Conservation (phyloP, 2,888 invertebrate genomes). For the Stegophylla sp. region DNA sequence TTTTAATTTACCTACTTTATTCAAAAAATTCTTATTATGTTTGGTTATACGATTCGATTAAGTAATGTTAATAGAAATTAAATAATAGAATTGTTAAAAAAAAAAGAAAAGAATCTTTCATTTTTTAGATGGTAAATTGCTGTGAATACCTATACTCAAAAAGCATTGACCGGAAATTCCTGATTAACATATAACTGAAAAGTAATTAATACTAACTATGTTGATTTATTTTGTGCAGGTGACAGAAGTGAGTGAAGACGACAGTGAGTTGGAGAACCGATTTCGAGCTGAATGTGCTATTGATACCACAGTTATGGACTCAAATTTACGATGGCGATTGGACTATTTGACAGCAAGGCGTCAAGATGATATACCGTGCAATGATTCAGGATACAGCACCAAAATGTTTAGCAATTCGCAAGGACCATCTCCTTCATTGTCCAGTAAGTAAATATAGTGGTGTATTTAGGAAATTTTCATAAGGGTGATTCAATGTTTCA, state of each 20-base stretch:
- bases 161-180: constrained; percentile 1
- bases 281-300: constrained; percentile 53
- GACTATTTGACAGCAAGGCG: constrained; percentile 67
- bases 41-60: no score
- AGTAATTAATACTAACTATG: not conserved
- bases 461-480: no score
- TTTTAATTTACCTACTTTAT: no score
- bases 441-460: constrained; percentile 61
- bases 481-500: no score
- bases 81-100: no score
- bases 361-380: constrained; percentile 67
- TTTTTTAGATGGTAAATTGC: constrained; percentile 12
- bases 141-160: not conserved
- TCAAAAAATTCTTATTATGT: no score
- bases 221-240: constrained; percentile 34
- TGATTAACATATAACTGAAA: not conserved
- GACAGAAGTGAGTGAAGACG: constrained; percentile 43
- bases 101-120: not conserved
- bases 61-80: no score
- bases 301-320: constrained; percentile 51
- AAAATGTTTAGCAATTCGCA: constrained; percentile 69
- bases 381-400: constrained; percentile 86
- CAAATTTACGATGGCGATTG: constrained; percentile 66
- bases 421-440: constrained; percentile 62
- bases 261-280: constrained; percentile 48